phyloP scores from a whole-genome alignment of 2,888 invertebrate genomes.

The Thera britannica region DNA sequence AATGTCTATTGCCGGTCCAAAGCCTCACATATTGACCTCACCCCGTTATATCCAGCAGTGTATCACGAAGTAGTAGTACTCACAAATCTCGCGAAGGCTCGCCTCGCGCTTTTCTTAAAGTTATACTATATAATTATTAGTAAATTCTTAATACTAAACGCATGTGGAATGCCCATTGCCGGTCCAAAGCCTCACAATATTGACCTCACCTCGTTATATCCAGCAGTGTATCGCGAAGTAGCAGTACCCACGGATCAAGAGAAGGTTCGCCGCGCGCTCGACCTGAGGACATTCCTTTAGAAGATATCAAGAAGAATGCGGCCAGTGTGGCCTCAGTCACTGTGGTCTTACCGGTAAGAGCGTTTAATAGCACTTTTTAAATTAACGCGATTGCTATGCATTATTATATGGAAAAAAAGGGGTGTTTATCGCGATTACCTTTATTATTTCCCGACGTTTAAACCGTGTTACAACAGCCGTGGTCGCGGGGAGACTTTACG shows the following conservation, averaged over 20 bases:
- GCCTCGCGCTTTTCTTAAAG: constrained; percentile 82
- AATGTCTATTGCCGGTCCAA: background rate
- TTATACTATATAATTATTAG: too few relatives aligned
- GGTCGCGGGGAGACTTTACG: too few relatives aligned
- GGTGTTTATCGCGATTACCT: too few relatives aligned
- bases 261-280: constrained; percentile 91
- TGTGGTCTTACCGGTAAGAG: constrained; percentile 47
- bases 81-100: constrained; percentile 89
- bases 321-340: constrained; percentile 60
- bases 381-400: too few relatives aligned
- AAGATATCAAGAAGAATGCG: constrained; percentile 88
- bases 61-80: constrained; percentile 72
- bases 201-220: constrained; percentile 19
- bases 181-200: background rate
- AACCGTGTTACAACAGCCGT: too few relatives aligned
- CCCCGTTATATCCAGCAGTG: constrained; percentile 56
- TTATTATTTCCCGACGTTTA: too few relatives aligned
- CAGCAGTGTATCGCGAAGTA: constrained; percentile 73
- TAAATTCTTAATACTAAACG: too few relatives aligned
- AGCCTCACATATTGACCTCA: background rate
- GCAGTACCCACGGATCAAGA: constrained; percentile 85
- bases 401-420: too few relatives aligned
- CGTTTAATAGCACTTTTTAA: too few relatives aligned
- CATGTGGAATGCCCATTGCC: background rate
- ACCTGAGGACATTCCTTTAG: constrained; percentile 93